These are phyloP conservation scores for Cryptus armator DNA, from an alignment of 2,888 invertebrate species.

Conservation along the genomic window DNA sequence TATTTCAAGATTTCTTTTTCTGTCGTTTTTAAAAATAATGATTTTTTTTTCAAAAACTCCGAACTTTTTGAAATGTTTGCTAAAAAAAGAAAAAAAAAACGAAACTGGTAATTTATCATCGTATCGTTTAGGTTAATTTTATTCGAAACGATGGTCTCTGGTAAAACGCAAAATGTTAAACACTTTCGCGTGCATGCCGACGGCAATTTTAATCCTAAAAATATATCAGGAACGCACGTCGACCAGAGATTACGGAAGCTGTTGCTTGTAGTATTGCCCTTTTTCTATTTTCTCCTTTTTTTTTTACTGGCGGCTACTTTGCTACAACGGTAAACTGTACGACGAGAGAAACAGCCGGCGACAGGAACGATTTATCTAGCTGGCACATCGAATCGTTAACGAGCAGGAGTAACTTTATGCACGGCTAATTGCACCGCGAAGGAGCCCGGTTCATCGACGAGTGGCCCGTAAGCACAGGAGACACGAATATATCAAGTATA, in stretches of 20 bases:
- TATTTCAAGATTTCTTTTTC: no score
- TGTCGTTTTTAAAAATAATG: no score
- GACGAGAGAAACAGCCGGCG: background rate
- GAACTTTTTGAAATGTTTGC: background rate
- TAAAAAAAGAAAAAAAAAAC: background rate
- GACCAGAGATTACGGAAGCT: background rate
- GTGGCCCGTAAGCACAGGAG: background rate
- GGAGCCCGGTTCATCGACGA: constrained; percentile 15
- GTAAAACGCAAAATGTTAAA: no score
- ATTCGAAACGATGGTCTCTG: no score
- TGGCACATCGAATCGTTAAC: constrained; percentile 31
- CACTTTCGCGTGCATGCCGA: no score
- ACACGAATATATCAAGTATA: background rate
- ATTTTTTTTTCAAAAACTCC: no score
- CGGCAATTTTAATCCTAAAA: background rate
- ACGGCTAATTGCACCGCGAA: constrained; percentile 30
- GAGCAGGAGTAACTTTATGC: constrained; percentile 41
- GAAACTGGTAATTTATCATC: background rate
- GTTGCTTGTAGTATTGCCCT: background rate
- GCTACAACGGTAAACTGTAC: background rate
- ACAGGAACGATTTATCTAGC: constrained; percentile 25
- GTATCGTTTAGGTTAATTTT: no score
- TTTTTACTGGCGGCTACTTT: background rate
- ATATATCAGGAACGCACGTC: background rate
- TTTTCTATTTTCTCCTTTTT: background rate